Conservation (phyloP, 2,797 vertebrate genomes). For the Mastacembelus armatus region DNA sequence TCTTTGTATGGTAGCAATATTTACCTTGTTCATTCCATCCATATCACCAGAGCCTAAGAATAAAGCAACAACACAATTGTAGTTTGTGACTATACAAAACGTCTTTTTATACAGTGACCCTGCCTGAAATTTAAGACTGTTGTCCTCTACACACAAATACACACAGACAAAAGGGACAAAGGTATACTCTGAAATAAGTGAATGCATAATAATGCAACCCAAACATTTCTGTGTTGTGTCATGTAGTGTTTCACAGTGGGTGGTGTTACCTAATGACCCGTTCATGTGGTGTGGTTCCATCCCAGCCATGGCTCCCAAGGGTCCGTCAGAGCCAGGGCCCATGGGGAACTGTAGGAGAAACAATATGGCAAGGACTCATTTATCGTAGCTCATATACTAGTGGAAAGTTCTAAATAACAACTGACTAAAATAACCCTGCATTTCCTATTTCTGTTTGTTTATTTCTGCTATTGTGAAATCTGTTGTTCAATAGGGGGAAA, state of each 20-base stretch:
- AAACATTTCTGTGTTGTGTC: conserved; percentile 10
- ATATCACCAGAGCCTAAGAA: conserved; percentile 94
- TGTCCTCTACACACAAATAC: not conserved
- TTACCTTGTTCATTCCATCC: conserved; percentile 99
- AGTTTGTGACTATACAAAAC: too few species aligned
- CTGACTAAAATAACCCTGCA: not conserved
- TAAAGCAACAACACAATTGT: conserved; percentile 18
- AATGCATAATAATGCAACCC: not conserved
- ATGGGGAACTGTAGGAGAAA: conserved; percentile 90
- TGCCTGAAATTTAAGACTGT: too few species aligned
- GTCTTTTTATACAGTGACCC: not conserved
- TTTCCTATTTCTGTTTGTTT: not conserved
- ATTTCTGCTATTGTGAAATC: not conserved
- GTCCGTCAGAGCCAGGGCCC: conserved; percentile 97
- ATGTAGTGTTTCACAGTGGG: not conserved
- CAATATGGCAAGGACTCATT: conserved; percentile 30
- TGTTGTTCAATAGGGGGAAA: not conserved
- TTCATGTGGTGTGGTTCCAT: conserved; percentile 99
- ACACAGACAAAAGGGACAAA: not conserved
- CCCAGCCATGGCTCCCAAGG: conserved; percentile 97
- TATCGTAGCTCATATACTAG: not conserved
- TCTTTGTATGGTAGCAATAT: conserved; percentile 26
- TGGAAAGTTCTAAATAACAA: not conserved
- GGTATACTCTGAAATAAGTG: not conserved
- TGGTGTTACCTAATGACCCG: conserved; percentile 93